phyloP scores from a whole-genome alignment of 2,797 vertebrate species.

The Orientallactaga sibirica region DNA sequence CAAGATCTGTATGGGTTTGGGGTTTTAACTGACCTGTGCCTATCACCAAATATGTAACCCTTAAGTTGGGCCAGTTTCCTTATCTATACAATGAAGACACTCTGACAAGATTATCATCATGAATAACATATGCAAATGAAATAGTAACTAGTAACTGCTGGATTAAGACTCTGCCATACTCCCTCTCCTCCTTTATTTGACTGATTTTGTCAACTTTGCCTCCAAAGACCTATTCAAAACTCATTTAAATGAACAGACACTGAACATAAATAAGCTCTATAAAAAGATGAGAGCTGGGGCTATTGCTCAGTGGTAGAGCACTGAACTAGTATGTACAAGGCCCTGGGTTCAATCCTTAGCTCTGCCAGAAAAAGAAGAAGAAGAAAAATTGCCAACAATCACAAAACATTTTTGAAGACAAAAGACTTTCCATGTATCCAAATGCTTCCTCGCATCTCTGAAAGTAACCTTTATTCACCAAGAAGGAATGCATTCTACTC shows the following conservation, averaged over 20 bases:
- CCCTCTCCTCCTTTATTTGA: background rate
- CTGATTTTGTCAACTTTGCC: background rate
- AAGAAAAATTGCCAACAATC: background rate
- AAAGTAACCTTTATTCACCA: background rate
- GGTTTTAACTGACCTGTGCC: background rate
- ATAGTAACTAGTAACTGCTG: background rate
- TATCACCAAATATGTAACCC: background rate
- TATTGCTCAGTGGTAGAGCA: too few species aligned
- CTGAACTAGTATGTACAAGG: too few species aligned
- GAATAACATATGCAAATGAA: background rate
- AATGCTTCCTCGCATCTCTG: background rate
- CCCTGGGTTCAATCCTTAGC: too few species aligned
- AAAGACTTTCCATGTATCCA: background rate
- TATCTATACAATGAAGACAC: background rate
- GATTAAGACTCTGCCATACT: background rate
- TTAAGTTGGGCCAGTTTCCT: background rate
- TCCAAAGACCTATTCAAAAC: background rate
- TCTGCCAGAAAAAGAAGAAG: too few species aligned
- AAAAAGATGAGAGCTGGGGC: background rate
- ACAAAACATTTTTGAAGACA: background rate
- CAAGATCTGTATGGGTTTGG: background rate
- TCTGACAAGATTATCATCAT: background rate
- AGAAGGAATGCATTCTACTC: conserved; percentile 83
- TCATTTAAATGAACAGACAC: background rate
- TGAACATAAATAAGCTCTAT: background rate